A percentile compares a stretch with the other conserved stretches of the same genome.
Evolutionary conservation across 2,113 vertebrate species (phyloP).

Genomic region (Marcusenius ussheri): DNA sequence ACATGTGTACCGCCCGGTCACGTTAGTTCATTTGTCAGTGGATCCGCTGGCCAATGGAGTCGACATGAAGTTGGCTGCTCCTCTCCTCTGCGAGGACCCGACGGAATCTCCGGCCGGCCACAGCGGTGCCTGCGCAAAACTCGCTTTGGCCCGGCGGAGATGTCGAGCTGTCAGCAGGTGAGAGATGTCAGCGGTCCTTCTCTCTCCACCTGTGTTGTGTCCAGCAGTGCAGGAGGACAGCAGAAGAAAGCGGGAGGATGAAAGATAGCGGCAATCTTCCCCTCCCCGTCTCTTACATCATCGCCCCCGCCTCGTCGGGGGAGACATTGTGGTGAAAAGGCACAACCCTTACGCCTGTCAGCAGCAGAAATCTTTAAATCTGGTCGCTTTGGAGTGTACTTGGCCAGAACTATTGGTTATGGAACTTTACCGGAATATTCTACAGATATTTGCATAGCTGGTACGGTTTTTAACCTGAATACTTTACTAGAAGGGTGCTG

Average conservation of each 20-base stretch:
- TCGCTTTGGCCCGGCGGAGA: background rate
- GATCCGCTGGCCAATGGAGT: background rate
- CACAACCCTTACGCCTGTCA: background rate
- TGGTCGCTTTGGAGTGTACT: background rate
- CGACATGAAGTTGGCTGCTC: background rate
- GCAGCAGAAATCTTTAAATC: background rate
- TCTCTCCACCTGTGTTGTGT: background rate
- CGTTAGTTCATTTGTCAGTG: slow-evolving; percentile 3
- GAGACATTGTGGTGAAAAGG: background rate
- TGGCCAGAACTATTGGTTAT: background rate
- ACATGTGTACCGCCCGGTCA: background rate
- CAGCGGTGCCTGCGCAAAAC: background rate
- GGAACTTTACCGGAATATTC: background rate
- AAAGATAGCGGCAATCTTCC: background rate
- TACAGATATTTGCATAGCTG: background rate
- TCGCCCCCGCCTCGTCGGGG: background rate
- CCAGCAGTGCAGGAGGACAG: background rate
- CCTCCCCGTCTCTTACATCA: background rate
- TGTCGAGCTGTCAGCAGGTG: background rate
- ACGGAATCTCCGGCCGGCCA: background rate
- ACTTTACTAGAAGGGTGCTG: background rate
- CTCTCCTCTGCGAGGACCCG: background rate
- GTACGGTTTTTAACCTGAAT: background rate
- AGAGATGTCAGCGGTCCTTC: background rate
- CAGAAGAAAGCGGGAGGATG: background rate